phyloP scores from a whole-genome alignment of 2,888 invertebrate species.

The Blera fallax region DNA sequence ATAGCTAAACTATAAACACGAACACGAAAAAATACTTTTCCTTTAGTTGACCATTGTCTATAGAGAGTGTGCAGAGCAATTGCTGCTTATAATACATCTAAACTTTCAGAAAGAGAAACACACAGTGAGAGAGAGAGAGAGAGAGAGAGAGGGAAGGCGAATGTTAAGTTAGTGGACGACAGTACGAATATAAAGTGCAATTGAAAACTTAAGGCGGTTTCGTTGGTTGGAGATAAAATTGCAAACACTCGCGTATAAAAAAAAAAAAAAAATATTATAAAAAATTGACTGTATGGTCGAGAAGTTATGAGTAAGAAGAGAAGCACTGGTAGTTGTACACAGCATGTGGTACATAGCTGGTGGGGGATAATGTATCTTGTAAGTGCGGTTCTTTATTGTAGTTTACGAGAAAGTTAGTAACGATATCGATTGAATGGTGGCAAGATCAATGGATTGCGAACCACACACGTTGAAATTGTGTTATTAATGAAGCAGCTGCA shows the following conservation, averaged over 20 bases:
- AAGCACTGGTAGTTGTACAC: conserved; percentile 60
- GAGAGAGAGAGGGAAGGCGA: not conserved
- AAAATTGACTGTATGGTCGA: conserved; percentile 13
- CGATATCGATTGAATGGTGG: conserved; percentile 71
- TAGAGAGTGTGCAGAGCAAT: conserved; percentile 7
- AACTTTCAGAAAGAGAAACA: conserved; percentile 6
- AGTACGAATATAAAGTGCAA: conserved; percentile 57
- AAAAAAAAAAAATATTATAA: not conserved
- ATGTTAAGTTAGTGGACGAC: conserved; percentile 19
- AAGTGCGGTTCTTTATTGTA: conserved; percentile 70
- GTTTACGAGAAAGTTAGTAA: conserved; percentile 70
- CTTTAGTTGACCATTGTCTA: conserved; percentile 20
- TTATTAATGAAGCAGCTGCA: conserved; percentile 41
- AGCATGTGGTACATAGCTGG: conserved; percentile 68
- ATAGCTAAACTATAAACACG: conserved; percentile 58
- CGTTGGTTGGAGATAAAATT: conserved; percentile 62
- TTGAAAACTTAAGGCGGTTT: conserved; percentile 66
- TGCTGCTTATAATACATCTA: not conserved
- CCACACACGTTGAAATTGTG: conserved; percentile 66
- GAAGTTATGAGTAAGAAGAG: conserved; percentile 63
- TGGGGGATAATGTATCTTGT: conserved; percentile 70
- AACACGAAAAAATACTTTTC: conserved; percentile 17
- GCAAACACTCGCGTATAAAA: conserved; percentile 24
- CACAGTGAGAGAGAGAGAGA: no score
- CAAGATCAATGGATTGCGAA: conserved; percentile 62